phyloP scores from a whole-genome alignment of 2,113 vertebrate species.

The Myrmophylax atrothorax region DNA sequence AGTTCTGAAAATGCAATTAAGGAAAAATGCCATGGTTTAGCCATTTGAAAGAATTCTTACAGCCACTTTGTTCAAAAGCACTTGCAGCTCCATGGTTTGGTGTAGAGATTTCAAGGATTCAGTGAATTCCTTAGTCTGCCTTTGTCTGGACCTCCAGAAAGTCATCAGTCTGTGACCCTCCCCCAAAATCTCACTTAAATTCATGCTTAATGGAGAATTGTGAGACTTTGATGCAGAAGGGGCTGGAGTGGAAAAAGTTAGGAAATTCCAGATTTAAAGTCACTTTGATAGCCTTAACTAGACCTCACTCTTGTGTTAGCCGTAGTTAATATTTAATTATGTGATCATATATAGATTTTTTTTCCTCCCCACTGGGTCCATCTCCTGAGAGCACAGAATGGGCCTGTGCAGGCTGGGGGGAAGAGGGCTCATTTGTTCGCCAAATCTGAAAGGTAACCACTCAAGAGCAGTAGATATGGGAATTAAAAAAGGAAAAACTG shows the following conservation, averaged over 20 bases:
- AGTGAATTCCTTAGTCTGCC: neutral
- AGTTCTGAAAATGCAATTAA: conserved; percentile 63
- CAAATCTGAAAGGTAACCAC: neutral
- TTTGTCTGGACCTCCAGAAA: neutral
- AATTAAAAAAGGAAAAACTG: neutral
- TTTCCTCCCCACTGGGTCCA: neutral
- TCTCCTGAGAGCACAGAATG: neutral
- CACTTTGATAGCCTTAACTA: neutral
- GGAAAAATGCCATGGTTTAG: conserved; percentile 7
- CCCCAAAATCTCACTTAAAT: neutral
- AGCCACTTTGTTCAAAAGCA: neutral
- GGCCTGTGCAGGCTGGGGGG: neutral
- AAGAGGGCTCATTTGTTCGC: neutral
- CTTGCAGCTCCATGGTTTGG: neutral
- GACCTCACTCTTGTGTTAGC: neutral
- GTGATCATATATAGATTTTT: neutral
- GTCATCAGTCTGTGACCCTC: neutral
- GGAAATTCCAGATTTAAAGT: neutral
- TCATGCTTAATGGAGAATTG: neutral
- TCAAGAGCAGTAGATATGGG: neutral
- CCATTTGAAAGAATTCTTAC: neutral
- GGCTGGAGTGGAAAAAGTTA: neutral
- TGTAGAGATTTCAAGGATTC: neutral
- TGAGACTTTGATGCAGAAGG: neutral
- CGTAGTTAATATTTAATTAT: neutral